Evolutionary conservation across 2,113 vertebrate species (phyloP), one percentile per base, ranked within the genome.

Genomic region (Oncorhynchus nerka): DNA sequence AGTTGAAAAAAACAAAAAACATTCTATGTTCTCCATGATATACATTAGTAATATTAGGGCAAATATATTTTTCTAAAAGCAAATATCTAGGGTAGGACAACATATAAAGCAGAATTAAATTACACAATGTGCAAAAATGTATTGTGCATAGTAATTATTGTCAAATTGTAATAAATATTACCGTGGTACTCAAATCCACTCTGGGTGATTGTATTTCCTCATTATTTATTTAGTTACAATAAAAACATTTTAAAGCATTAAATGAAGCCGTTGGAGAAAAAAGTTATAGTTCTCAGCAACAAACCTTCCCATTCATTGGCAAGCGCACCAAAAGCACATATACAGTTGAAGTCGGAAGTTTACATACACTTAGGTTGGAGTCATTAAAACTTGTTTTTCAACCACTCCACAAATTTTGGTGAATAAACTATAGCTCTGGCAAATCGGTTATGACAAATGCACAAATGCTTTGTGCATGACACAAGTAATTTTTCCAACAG

Each of bases 81-180:
- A 85, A 90, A 90, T 87, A 85, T 26, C 84, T 3, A 55, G 80
- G 85, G 87, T 86, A 84, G 70, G 24, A 79, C 71, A 77, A 83
- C 86, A 75, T 84, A 81, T 84, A 86, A 57, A 45, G 85, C 84
- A 84, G 81, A 75, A 24, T 34, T 34, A n/a, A n/a, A n/a, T n/a
- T n/a, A n/a, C n/a, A n/a, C n/a, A n/a, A n/a, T n/a, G 90, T 92
- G 91, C 91, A n/a, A n/a, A n/a, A n/a, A 77, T 19, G 89, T 55
- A 90, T 65, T 90, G 91, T 91, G 91, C 91, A 92, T 92, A 92
- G 91, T n/a, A 87, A 89, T 90, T 32, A 68, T 34, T 32, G 19
- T 68, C 87, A 90, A 90, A 92, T 89, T 80, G 70, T 85, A 88
- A 90, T 90, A 90, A 91, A 91, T 90, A 90, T 90, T 90, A 87